Conservation (phyloP, 2,113 vertebrate genomes). For the Acrocephalus kingi region DNA sequence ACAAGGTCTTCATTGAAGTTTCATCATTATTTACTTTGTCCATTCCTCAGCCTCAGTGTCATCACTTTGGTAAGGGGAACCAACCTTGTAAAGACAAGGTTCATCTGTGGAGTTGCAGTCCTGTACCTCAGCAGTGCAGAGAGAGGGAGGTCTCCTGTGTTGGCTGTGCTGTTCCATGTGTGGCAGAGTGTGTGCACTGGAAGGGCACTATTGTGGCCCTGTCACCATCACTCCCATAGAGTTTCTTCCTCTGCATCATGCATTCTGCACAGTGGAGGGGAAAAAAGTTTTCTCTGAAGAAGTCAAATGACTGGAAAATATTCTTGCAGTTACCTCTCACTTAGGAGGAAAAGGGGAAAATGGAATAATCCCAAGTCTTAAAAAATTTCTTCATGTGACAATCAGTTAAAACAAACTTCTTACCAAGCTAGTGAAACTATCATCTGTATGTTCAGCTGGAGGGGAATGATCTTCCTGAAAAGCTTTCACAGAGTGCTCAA, state of each 20-base stretch:
- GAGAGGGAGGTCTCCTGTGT: background rate
- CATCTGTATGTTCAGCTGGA: background rate
- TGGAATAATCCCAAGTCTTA: background rate
- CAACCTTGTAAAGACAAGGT: background rate
- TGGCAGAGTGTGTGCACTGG: rapidly evolving
- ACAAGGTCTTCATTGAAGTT: background rate
- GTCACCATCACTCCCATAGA: background rate
- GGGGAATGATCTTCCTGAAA: background rate
- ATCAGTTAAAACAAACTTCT: background rate
- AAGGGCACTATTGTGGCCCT: background rate
- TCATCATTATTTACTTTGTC: background rate
- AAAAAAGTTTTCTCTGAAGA: background rate
- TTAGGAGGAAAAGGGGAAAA: background rate
- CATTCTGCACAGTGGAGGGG: background rate
- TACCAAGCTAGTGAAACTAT: background rate
- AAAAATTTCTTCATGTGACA: background rate
- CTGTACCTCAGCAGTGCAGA: background rate
- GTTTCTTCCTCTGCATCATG: background rate
- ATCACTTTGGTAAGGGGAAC: background rate
- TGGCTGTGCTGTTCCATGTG: background rate
- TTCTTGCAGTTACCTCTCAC: rapidly evolving
- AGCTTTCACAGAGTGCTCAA: background rate
- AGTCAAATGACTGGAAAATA: background rate
- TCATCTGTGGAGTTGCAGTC: background rate
- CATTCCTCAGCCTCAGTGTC: background rate